phyloP scores from a whole-genome alignment of 2,113 vertebrate genomes.

The Narcine bancroftii region DNA sequence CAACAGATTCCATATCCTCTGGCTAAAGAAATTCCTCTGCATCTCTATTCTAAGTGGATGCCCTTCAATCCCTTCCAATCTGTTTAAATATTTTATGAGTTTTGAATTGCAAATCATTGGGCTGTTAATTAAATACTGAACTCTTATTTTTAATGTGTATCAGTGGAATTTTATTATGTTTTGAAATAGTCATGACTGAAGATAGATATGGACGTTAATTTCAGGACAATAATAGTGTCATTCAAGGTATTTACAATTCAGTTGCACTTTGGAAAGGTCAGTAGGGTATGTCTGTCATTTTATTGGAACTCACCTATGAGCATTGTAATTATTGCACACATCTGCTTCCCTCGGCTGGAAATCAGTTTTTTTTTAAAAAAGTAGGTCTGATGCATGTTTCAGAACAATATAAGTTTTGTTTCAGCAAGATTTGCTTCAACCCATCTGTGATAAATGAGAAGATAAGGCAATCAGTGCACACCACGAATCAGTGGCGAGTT shows the following conservation, averaged over 20 bases:
- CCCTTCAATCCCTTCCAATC: too few species aligned
- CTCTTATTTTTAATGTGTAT: conserved; percentile 2
- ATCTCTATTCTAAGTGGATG: too few species aligned
- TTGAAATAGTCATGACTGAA: conserved; percentile 5
- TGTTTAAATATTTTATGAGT: not conserved
- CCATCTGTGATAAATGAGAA: conserved; percentile 99
- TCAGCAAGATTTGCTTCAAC: conserved; percentile 99
- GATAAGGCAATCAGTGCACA: conserved; percentile 98
- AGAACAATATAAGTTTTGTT: conserved; percentile 82
- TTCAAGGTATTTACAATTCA: not conserved
- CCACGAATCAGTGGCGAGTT: conserved; percentile 75
- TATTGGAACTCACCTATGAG: not conserved
- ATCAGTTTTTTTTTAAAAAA: conserved; percentile 51
- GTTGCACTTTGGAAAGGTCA: conserved; percentile 8
- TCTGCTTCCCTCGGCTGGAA: conserved; percentile 51
- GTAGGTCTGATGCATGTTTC: conserved; percentile 67
- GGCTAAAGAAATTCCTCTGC: too few species aligned
- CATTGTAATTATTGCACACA: conserved; percentile 29
- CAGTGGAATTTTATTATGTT: not conserved
- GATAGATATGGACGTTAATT: not conserved
- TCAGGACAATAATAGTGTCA: not conserved
- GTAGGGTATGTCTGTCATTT: not conserved
- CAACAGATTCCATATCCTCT: too few species aligned
- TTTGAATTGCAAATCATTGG: not conserved
- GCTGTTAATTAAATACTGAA: not conserved